Base-by-base conservation (phyloP, 1,140 invertebrate species). In the Aphis gossypii region DNA sequence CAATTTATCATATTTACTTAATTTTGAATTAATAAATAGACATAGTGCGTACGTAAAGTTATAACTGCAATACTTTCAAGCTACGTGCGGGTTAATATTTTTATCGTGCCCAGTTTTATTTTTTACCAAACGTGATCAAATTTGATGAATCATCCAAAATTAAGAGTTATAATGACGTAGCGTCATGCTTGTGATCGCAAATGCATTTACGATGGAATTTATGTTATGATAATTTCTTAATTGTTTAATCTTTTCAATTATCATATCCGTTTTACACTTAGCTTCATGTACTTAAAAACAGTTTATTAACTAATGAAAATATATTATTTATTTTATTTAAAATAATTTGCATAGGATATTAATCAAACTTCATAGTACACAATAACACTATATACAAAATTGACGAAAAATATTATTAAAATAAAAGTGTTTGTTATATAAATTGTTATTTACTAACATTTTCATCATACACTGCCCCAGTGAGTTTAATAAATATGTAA, bases 71-170 rank as follows among this genome's bases (percentile, higher is more conserved):
- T n/a, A n/a, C 14, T 76, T 76, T n/a, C 30, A 1, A 76, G 11
- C n/a, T 68, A 68, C 60, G 30, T 30, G 14, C 30, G 0, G 30
- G 60, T 76, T n/a, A 76, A n/a, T 68, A n/a, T 76, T n/a, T n/a
- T n/a, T n/a, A 68, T 4, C 60, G n/a, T 68, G 30, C 11, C 0
- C 14, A 68, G 30, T n/a, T 76, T 76, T 76, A 76, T 76, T 76
- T 68, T 51, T 18, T 11, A 89, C 35, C 51, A 11, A 38, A 38
- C 35, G 9, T 60, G 54, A 54, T 90, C 14, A 9, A 60, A 60
- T 60, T 90, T 90, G 88, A 60, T 38, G 51, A 90, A 90, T 90
- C 88, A 90, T 90, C 54, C 23, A 25, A 46, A 90, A 90, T 90
- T 60, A 60, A 60, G 11, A 41, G 54, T 60, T 56, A 87, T 21